Evolutionary conservation across 1,140 invertebrate genomes (phyloP).

Genomic region (Pararge aegeria): DNA sequence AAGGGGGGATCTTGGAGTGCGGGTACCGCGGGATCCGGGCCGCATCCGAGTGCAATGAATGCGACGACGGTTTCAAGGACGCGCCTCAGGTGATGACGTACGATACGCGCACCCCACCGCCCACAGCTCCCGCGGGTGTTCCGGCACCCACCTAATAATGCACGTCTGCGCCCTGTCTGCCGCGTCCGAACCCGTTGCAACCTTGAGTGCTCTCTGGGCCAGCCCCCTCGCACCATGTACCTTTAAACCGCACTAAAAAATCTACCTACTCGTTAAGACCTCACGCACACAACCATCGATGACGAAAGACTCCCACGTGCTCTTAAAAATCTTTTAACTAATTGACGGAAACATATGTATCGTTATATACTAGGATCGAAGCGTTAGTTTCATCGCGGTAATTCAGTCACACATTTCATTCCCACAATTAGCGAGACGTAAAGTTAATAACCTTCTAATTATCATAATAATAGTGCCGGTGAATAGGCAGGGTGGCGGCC

Average conservation of each 20-base stretch:
- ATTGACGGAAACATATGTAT: neutral
- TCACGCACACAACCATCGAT: conserved; percentile 18
- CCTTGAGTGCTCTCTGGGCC: conserved; percentile 62
- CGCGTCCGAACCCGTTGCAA: conserved; percentile 73
- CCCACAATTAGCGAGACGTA: conserved; percentile 46
- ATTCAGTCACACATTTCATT: conserved; percentile 12
- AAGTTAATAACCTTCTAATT: conserved; percentile 72
- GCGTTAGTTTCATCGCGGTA: conserved; percentile 5
- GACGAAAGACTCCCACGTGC: neutral
- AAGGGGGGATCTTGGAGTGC: conserved; percentile 53
- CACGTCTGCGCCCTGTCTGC: conserved; percentile 78
- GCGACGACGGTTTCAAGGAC: conserved; percentile 77
- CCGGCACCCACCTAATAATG: conserved; percentile 79
- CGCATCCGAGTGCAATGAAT: conserved; percentile 78
- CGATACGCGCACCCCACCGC: conserved; percentile 69
- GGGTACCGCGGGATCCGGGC: conserved; percentile 64
- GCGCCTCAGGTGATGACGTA: conserved; percentile 78
- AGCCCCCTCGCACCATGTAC: conserved; percentile 45
- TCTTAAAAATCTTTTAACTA: neutral
- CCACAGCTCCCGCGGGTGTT: conserved; percentile 68
- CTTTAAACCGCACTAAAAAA: conserved; percentile 34
- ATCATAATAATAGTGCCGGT: conserved; percentile 76
- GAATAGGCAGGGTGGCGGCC: conserved; percentile 62
- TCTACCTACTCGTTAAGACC: conserved; percentile 12
- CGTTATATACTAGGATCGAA: neutral